These are phyloP conservation scores for Odocoileus virginianus DNA, from an alignment of 2,113 vertebrate species.

Conservation along the genomic window DNA sequence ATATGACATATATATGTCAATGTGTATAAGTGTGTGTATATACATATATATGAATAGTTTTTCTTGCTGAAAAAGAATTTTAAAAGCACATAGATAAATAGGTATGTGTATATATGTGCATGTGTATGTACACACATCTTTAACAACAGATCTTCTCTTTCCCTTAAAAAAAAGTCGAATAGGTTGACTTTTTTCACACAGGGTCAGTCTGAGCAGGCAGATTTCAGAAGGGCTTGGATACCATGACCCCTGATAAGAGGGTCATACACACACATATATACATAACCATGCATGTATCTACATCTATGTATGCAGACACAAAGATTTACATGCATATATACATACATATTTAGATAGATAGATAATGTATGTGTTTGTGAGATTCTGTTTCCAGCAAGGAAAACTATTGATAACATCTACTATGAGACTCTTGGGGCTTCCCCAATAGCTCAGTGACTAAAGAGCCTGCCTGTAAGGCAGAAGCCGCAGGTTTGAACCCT, in stretches of 20 bases:
- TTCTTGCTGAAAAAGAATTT: not conserved
- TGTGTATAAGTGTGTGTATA: not conserved
- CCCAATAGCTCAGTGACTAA: not conserved
- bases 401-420: slow-evolving; percentile 69
- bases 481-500: not conserved
- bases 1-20: not conserved
- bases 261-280: not conserved
- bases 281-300: too few species aligned
- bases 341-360: not conserved
- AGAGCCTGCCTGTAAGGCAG: not conserved
- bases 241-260: not conserved
- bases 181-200: not conserved
- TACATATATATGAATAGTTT: not conserved
- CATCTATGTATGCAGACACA: not conserved
- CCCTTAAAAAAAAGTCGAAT: not conserved
- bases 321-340: not conserved
- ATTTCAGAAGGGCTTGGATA: slow-evolving; percentile 53
- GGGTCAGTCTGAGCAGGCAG: slow-evolving; percentile 59
- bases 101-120: not conserved
- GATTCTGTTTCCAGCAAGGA: slow-evolving; percentile 33
- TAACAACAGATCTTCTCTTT: slow-evolving; percentile 62
- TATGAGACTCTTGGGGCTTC: slow-evolving; percentile 32
- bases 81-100: not conserved
- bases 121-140: not conserved
- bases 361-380: not conserved